A percentile compares a stretch with the other conserved stretches of the same genome.
Evolutionary conservation across 2,888 invertebrate species (phyloP).

Genomic region (Tipula helvola): DNA sequence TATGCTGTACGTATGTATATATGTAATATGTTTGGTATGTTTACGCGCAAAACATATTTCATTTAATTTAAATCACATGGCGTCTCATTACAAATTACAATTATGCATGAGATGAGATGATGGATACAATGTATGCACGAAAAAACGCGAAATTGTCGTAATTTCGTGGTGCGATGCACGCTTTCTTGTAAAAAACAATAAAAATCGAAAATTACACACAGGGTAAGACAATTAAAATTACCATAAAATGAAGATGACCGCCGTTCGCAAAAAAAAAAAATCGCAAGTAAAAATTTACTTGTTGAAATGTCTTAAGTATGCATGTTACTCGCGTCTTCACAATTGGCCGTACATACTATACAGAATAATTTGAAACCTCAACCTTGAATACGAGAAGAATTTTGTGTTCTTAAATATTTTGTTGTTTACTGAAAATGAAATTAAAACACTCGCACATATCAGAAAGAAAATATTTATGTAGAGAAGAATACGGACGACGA

Average conservation of each 20-base stretch:
- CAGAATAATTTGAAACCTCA: background rate
- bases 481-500: background rate
- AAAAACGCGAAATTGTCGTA: background rate
- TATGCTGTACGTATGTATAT: too few species aligned
- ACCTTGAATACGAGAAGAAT: background rate
- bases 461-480: background rate
- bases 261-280: background rate
- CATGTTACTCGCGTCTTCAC: background rate
- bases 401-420: background rate
- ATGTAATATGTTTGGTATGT: background rate
- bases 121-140: background rate
- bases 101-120: background rate
- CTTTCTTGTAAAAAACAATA: background rate
- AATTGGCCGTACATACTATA: background rate
- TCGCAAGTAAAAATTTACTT: background rate
- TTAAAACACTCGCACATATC: background rate
- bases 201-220: background rate
- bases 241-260: background rate
- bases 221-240: background rate
- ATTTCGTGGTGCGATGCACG: background rate
- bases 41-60: background rate
- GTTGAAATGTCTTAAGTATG: background rate
- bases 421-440: background rate
- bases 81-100: conserved; percentile 4
- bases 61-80: background rate